phyloP scores from a whole-genome alignment of 1,140 invertebrate species.

The Lamellibrachia luymesi region DNA sequence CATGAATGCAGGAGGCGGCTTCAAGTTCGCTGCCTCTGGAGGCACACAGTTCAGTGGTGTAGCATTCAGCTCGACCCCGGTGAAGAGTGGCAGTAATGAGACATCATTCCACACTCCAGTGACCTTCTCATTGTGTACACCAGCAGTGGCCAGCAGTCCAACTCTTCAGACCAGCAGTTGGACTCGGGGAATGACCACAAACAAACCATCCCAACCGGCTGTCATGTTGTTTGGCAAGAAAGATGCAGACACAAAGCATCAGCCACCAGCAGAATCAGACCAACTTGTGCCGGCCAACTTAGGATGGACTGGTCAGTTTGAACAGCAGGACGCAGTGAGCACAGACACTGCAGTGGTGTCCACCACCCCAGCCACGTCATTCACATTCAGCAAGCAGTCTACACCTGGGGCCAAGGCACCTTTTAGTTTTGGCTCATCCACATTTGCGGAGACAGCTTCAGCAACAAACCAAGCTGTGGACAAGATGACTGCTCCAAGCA shows the following conservation, averaged over 20 bases:
- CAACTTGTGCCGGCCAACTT: not conserved
- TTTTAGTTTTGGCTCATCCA: not conserved
- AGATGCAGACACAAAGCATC: not conserved
- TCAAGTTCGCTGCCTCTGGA: not conserved
- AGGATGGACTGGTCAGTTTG: not conserved
- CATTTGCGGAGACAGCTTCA: not conserved
- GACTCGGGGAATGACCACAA: not conserved
- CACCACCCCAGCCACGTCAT: not conserved
- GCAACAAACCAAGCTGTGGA: not conserved
- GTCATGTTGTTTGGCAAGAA: not conserved
- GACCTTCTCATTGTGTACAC: not conserved
- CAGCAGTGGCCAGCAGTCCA: not conserved
- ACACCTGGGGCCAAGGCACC: not conserved
- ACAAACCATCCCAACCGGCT: not conserved
- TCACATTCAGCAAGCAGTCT: not conserved
- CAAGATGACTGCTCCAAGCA: not conserved
- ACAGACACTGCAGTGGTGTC: not conserved
- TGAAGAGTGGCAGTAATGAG: not conserved
- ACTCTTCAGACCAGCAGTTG: not conserved
- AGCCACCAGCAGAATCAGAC: not conserved
- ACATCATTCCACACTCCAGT: not conserved
- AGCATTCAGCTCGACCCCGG: not conserved
- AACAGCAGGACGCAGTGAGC: not conserved
- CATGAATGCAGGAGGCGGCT: not conserved
- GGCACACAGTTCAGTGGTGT: not conserved